These are phyloP conservation scores for Huso huso DNA, from an alignment of 2,797 vertebrate genomes.

Conservation along the genomic window DNA sequence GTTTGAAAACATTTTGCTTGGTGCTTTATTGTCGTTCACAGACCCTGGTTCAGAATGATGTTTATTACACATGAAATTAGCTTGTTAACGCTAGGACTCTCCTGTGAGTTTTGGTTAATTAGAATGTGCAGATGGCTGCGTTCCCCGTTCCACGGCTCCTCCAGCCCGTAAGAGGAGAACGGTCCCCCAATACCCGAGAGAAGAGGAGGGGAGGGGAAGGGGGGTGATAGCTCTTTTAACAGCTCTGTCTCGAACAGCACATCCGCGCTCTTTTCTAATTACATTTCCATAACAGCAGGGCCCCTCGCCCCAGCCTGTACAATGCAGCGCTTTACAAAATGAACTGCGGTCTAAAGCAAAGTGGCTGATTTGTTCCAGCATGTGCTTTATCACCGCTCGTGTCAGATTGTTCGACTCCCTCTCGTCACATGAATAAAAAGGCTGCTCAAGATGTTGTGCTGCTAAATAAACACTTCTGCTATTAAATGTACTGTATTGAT, in stretches of 20 bases:
- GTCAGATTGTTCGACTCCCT: not conserved
- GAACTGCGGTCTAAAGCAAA: not conserved
- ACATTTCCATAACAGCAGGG: not conserved
- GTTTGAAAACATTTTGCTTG: too few relatives aligned
- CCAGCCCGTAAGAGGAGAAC: not conserved
- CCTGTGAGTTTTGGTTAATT: constrained; percentile 45
- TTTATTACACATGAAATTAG: constrained; percentile 67
- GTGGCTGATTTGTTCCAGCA: not conserved
- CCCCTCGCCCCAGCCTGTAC: not conserved
- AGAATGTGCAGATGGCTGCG: constrained; percentile 47
- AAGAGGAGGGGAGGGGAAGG: constrained; percentile 12
- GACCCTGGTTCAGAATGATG: constrained; percentile 58
- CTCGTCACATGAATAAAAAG: not conserved
- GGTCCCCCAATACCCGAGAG: not conserved
- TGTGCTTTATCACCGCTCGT: not conserved
- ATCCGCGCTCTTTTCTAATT: not conserved
- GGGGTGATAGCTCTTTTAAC: constrained; percentile 6
- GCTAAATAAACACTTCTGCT: too few relatives aligned
- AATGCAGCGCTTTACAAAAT: not conserved
- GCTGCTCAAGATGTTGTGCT: too few relatives aligned
- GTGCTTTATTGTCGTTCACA: constrained; percentile 45
- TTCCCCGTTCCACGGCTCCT: not conserved
- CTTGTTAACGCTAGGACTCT: constrained; percentile 53
- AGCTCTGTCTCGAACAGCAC: not conserved
- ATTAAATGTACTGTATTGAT: too few relatives aligned